Evolutionary conservation across 2,888 invertebrate species (phyloP).

Genomic region (Pristionchus maxplancki): DNA sequence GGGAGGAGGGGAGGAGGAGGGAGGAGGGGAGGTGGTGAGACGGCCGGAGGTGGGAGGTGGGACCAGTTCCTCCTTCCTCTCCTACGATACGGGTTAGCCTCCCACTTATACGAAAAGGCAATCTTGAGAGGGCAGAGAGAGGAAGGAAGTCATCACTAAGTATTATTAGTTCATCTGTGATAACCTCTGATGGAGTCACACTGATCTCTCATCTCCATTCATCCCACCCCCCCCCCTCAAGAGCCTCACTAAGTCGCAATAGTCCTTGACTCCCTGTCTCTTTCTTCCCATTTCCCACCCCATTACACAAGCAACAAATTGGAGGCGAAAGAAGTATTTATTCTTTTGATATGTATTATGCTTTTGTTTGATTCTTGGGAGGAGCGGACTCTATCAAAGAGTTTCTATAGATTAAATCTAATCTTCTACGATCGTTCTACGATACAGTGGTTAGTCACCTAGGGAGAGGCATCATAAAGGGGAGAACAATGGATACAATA

Average conservation of each 20-base stretch:
- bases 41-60: constrained; percentile 6
- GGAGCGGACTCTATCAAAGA: neutral
- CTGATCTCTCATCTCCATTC: neutral
- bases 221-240: neutral
- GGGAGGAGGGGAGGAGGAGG: neutral
- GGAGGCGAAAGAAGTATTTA: constrained; percentile 34
- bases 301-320: neutral
- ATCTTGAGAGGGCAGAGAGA: constrained; percentile 1
- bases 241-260: neutral
- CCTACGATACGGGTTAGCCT: constrained; percentile 23
- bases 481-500: constrained; percentile 16
- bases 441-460: neutral
- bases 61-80: constrained; percentile 30
- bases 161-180: neutral
- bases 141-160: neutral
- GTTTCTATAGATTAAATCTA: neutral
- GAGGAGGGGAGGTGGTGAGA: constrained; percentile 9
- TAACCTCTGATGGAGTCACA: neutral
- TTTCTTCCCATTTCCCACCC: neutral
- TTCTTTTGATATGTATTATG: neutral
- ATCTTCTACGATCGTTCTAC: neutral
- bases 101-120: constrained; percentile 32
- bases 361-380: neutral
- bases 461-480: constrained; percentile 28
- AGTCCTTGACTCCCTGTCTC: neutral